A percentile compares a stretch with the other conserved stretches of the same genome.
These are phyloP conservation scores for Psylliodes chrysocephalus DNA, from an alignment of 2,888 invertebrate genomes.

Conservation along the genomic window DNA sequence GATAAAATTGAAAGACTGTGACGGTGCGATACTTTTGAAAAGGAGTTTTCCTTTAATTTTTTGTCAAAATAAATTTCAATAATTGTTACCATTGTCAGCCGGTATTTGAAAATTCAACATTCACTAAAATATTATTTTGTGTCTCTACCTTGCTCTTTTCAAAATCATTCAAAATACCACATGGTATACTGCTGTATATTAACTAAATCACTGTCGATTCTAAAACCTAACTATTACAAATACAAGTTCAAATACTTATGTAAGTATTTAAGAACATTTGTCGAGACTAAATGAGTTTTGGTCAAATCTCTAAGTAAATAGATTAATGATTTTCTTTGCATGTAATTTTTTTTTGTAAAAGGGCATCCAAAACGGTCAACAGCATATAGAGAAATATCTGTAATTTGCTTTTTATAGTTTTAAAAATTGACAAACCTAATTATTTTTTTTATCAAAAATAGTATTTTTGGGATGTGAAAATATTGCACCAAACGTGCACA, in stretches of 20 bases:
- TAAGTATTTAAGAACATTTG: constrained; percentile 1
- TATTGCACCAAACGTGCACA: neutral
- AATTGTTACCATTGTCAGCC: too few species aligned
- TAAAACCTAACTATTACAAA: neutral
- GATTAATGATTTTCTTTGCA: neutral
- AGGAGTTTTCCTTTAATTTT: too few species aligned
- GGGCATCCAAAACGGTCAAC: neutral
- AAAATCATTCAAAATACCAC: neutral
- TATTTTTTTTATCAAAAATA: neutral
- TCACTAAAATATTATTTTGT: too few species aligned
- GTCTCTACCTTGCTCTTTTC: too few species aligned
- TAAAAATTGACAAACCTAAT: neutral
- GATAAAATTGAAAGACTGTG: too few species aligned
- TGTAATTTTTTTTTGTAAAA: constrained; percentile 5
- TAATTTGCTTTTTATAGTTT: neutral
- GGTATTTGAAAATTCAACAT: too few species aligned
- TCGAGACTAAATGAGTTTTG: neutral
- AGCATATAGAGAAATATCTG: neutral
- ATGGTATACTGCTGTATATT: neutral
- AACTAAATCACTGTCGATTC: constrained; percentile 7
- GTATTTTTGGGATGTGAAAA: neutral
- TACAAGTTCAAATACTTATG: constrained; percentile 2
- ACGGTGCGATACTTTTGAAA: too few species aligned
- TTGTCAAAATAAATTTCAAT: too few species aligned
- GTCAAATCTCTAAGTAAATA: constrained; percentile 6